phyloP scores from a whole-genome alignment of 2,113 vertebrate species.

The Myodes glareolus region DNA sequence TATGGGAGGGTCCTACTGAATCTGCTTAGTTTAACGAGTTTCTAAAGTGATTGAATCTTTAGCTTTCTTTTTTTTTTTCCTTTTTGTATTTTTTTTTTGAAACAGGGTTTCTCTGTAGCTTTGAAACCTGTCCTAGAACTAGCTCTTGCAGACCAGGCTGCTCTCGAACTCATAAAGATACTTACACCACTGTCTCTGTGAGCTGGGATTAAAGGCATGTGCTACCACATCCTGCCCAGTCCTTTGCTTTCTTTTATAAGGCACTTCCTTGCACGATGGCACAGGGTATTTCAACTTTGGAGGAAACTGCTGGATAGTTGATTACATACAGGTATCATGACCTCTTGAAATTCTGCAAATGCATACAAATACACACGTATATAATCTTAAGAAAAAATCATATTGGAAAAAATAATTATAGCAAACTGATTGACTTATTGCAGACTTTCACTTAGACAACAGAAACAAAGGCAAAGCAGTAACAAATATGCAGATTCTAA shows the following conservation, averaged over 20 bases:
- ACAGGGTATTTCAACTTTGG: background rate
- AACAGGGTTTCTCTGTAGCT: too few relatives aligned
- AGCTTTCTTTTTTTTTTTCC: rapidly evolving
- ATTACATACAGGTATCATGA: background rate
- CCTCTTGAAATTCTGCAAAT: background rate
- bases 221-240: too few relatives aligned
- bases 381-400: background rate
- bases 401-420: background rate
- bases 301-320: background rate
- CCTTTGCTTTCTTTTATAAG: background rate
- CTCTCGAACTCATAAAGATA: too few relatives aligned
- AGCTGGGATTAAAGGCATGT: too few relatives aligned
- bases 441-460: background rate
- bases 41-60: background rate
- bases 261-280: background rate
- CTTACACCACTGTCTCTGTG: rapidly evolving
- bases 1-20: too few relatives aligned
- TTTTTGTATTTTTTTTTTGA: too few relatives aligned
- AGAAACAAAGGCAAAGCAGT: background rate
- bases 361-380: background rate
- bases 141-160: too few relatives aligned
- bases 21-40: background rate
- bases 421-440: background rate
- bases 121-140: too few relatives aligned
- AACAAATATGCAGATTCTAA: background rate